These are phyloP conservation scores for Miichthys miiuy DNA, from an alignment of 2,797 vertebrate genomes.

Conservation along the genomic window DNA sequence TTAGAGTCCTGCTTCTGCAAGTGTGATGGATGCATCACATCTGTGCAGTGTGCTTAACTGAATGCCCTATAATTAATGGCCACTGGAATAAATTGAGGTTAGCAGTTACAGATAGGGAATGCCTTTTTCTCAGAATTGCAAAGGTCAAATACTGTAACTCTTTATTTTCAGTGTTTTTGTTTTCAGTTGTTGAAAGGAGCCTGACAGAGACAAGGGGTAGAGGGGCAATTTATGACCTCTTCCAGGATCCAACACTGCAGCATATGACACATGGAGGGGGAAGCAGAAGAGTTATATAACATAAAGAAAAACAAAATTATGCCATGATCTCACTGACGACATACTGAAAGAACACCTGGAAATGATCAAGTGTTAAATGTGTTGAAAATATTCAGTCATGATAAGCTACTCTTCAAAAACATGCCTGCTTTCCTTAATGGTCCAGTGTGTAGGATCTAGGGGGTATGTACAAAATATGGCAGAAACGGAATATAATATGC, in stretches of 20 bases:
- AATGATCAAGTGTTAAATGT: not conserved
- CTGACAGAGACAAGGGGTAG: slow-evolving; percentile 28
- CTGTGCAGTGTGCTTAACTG: slow-evolving; percentile 32
- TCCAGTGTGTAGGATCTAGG: too few relatives aligned
- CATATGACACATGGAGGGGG: slow-evolving; percentile 26
- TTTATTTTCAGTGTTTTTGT: slow-evolving; percentile 47
- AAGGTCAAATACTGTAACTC: slow-evolving; percentile 31
- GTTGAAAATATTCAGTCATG: slow-evolving; percentile 1
- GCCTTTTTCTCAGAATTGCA: slow-evolving; percentile 55
- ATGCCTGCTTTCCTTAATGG: too few relatives aligned
- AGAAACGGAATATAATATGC: too few relatives aligned
- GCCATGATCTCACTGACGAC: slow-evolving; percentile 2
- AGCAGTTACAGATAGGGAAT: slow-evolving; percentile 34
- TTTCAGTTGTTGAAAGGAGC: slow-evolving; percentile 43
- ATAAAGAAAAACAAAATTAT: slow-evolving; percentile 31
- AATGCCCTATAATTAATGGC: slow-evolving; percentile 45
- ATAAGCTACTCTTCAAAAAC: not conserved
- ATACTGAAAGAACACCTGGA: slow-evolving; percentile 3
- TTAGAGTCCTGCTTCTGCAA: slow-evolving; percentile 4
- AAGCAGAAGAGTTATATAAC: slow-evolving; percentile 39
- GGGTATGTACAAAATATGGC: too few relatives aligned
- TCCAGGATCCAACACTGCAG: slow-evolving; percentile 42
- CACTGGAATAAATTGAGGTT: slow-evolving; percentile 29
- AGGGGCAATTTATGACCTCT: slow-evolving; percentile 51
- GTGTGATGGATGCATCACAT: slow-evolving; percentile 63